Conservation (phyloP, 2,888 invertebrate species). For the Tillus elongatus region DNA sequence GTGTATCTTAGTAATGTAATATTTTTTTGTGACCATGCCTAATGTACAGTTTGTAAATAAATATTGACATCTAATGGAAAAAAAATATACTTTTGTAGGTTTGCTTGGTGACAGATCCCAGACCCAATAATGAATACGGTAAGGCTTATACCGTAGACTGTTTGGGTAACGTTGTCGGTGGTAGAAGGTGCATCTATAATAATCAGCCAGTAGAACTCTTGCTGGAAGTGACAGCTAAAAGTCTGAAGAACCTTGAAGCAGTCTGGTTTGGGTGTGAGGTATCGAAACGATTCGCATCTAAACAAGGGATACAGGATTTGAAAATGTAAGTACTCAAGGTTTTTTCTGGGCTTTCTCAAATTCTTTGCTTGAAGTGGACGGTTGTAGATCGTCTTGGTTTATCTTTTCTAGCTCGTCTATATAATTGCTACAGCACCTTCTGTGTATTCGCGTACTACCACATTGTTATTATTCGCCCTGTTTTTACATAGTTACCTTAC, state of each 20-base stretch:
- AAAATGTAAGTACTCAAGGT: constrained; percentile 66
- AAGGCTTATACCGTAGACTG: constrained; percentile 77
- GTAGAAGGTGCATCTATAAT: constrained; percentile 70
- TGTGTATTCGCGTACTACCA: too few species aligned
- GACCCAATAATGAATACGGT: constrained; percentile 69
- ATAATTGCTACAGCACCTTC: too few species aligned
- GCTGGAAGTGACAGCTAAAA: constrained; percentile 63
- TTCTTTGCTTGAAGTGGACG: too few species aligned
- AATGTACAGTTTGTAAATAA: too few species aligned
- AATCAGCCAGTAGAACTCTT: constrained; percentile 76
- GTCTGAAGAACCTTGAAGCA: constrained; percentile 70
- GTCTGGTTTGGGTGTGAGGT: constrained; percentile 94
- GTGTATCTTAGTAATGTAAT: not conserved
- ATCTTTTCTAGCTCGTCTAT: too few species aligned
- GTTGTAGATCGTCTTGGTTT: too few species aligned
- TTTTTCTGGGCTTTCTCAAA: too few species aligned
- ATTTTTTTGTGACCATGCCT: not conserved
- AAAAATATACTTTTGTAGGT: too few species aligned
- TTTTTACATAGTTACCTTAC: too few species aligned
- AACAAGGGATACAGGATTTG: constrained; percentile 70
- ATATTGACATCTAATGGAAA: too few species aligned
- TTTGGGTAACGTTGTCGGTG: constrained; percentile 80
- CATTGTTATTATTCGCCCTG: too few species aligned
- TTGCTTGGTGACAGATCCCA: constrained; percentile 79
- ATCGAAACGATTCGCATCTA: constrained; percentile 66